Evolutionary conservation across 2,797 vertebrate genomes (phyloP), one percentile per base, ranked within the genome.

Genomic region (Brotula barbata): DNA sequence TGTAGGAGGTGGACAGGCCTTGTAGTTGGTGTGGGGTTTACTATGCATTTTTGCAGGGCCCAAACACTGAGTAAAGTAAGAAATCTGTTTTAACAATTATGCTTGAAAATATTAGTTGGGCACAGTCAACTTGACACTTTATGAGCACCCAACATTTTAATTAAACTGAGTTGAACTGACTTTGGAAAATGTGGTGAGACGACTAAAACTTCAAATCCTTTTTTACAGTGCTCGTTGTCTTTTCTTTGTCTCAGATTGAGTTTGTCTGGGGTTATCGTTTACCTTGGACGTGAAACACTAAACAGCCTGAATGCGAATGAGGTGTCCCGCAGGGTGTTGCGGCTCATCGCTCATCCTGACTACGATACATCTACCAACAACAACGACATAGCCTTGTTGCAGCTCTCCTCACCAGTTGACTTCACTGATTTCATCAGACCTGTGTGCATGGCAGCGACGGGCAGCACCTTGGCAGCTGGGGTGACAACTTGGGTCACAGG

Each of bases 341-440:
- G 0, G 52, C 8, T 87, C 61, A 63, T 83, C 60, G 6, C 0
- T 0, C 72, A 90, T 8, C 56, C 71, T 0, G 0, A 0, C 55
- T 89, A 85, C 2, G 0, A 68, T 1, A 0, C 0, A 0, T 0
- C 0, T 0, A 1, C 68, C 0, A 7, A 5, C 0, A 1, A 87
- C 37, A 88, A 87, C 12, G 88, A 89, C 75, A 5, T 89, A 0
- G 7, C 59, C 2, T 28, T 90, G 66, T 1, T 89, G 59, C 45
- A 0, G 13, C 84, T 94, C 20, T 46, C 14, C 0, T 6, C 2
- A 0, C 0, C 82, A 0, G 75, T 92, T 1, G 0, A 0, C 0
- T 92, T 91, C 75, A 88, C 68, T 1, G 0, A 87, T 53, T 75
- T 43, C 57, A 83, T 93, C 76, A 50, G 17, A 0, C 92, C 92